These are phyloP conservation scores for Pterocles orientalis DNA, from an alignment of 2,113 vertebrate species.

Conservation along the genomic window DNA sequence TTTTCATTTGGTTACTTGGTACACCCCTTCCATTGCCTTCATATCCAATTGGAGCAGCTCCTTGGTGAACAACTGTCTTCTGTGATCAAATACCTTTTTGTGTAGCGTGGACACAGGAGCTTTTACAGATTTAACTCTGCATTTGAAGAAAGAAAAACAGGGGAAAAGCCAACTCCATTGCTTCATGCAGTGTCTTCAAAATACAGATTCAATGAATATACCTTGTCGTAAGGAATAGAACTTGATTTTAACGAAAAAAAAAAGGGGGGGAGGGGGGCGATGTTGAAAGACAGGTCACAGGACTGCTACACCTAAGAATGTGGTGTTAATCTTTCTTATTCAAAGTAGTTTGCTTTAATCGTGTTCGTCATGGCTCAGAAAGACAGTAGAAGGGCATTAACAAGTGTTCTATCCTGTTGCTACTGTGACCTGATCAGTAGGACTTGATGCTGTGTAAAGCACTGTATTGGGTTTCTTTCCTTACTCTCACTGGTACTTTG, in stretches of 20 bases:
- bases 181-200: fast-evolving
- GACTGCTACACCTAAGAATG: not conserved
- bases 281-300: fast-evolving
- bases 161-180: not conserved
- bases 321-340: not conserved
- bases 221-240: not conserved
- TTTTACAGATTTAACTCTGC: not conserved
- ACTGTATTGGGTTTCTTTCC: not conserved
- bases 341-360: not conserved
- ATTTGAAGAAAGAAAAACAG: not conserved
- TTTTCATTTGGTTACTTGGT: not conserved
- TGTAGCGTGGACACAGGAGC: not conserved
- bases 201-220: not conserved
- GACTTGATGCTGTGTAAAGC: not conserved
- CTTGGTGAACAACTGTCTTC: not conserved
- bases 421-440: not conserved
- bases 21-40: fast-evolving
- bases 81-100: not conserved
- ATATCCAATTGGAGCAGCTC: not conserved
- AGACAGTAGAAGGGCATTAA: not conserved
- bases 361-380: not conserved
- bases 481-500: not conserved
- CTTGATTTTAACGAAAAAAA: not conserved
- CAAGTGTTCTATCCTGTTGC: not conserved
- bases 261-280: fast-evolving